These are phyloP conservation scores for Prosapia bicincta DNA, from an alignment of 2,888 invertebrate genomes.

Conservation along the genomic window DNA sequence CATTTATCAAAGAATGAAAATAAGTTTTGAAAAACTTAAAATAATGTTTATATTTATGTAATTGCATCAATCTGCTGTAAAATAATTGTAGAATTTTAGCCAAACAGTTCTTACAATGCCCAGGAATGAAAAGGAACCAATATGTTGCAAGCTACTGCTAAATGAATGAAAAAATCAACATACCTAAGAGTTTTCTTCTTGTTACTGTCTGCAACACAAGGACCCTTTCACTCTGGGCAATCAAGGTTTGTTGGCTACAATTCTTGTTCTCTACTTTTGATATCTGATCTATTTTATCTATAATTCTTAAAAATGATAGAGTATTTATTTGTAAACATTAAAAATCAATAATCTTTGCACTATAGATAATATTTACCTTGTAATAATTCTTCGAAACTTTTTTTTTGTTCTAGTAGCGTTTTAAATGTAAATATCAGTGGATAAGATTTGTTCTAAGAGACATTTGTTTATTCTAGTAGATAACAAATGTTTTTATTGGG, in stretches of 20 bases:
- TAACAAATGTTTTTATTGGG: too few species aligned
- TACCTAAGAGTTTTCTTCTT: background rate
- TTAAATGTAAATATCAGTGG: too few species aligned
- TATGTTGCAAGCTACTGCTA: constrained; percentile 21
- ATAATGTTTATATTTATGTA: background rate
- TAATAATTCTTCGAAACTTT: too few species aligned
- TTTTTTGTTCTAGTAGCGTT: too few species aligned
- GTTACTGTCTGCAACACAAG: background rate
- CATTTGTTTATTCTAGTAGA: too few species aligned
- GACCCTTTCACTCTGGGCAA: background rate
- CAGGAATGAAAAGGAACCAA: constrained; percentile 19
- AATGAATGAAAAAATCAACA: background rate
- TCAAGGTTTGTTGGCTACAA: background rate
- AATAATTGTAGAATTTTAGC: background rate
- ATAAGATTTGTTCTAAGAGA: too few species aligned
- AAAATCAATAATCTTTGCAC: too few species aligned
- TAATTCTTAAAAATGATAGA: too few species aligned
- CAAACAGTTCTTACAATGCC: background rate
- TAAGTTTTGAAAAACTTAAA: background rate
- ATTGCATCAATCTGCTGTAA: background rate
- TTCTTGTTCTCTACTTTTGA: too few species aligned
- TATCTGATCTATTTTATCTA: too few species aligned
- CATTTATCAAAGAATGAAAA: background rate
- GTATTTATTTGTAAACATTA: too few species aligned
- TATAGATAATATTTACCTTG: too few species aligned